Conservation (phyloP, 2,888 invertebrate species). For the Brenthis hecate region DNA sequence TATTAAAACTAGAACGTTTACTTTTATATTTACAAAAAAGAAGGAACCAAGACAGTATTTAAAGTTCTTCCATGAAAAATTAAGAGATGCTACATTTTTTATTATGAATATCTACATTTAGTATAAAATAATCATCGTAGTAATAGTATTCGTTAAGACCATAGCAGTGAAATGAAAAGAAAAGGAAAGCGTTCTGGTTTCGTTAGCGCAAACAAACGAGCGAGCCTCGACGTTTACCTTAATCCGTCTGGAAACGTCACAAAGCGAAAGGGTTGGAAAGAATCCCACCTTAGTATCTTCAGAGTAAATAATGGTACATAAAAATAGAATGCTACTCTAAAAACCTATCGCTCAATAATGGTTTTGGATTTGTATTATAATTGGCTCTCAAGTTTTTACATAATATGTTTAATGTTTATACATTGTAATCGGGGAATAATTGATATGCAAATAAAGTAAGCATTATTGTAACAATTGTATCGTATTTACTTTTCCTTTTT, state of each 20-base stretch:
- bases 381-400: neutral
- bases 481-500: too few species aligned
- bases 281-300: conserved; percentile 20
- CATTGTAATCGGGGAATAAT: neutral
- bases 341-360: neutral
- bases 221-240: conserved; percentile 30
- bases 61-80: too few species aligned
- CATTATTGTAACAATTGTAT: neutral
- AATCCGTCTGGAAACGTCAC: conserved; percentile 27
- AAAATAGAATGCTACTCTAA: conserved; percentile 15
- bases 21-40: too few species aligned
- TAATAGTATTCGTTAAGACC: conserved; percentile 17
- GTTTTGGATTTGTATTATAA: neutral
- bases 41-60: too few species aligned
- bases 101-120: neutral
- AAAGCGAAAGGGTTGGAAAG: conserved; percentile 27
- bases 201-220: conserved; percentile 35
- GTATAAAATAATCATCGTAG: neutral
- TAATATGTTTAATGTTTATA: neutral
- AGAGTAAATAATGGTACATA: conserved; percentile 13
- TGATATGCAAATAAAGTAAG: conserved; percentile 1
- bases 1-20: too few species aligned
- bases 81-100: too few species aligned
- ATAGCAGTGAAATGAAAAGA: conserved; percentile 21
- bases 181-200: conserved; percentile 34